Conservation (phyloP, 2,113 vertebrate genomes). For the Chloropsis cyanopogon region DNA sequence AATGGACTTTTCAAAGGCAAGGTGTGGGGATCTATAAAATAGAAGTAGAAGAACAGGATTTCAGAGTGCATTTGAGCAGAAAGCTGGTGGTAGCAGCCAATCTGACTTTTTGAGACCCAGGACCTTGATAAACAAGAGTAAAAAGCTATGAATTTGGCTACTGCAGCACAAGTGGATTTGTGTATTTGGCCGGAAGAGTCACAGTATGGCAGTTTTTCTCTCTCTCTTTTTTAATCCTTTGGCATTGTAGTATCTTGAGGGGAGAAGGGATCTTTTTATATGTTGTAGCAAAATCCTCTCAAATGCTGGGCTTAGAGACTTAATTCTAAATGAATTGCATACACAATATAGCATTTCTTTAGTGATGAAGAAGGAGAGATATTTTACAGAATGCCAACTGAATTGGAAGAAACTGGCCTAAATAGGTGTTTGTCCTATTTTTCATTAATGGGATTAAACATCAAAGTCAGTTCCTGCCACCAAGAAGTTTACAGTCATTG, state of each 20-base stretch:
- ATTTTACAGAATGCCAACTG: not conserved
- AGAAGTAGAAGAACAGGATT: not conserved
- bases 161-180: not conserved
- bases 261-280: not conserved
- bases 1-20: not conserved
- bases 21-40: not conserved
- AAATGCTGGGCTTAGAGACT: not conserved
- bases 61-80: not conserved
- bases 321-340: constrained; percentile 19
- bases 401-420: constrained; percentile 24
- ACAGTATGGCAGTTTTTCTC: not conserved
- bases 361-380: not conserved
- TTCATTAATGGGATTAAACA: constrained; percentile 52
- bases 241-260: not conserved
- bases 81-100: not conserved
- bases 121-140: not conserved
- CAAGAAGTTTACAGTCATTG: not conserved
- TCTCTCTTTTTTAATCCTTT: not conserved
- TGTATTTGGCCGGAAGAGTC: not conserved
- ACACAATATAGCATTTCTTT: not conserved
- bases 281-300: not conserved
- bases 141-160: not conserved
- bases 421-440: constrained; percentile 49
- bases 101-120: not conserved
- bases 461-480: constrained; percentile 41